Base-by-base conservation (phyloP, 2,113 vertebrate genomes). In the Neogobius melanostomus region DNA sequence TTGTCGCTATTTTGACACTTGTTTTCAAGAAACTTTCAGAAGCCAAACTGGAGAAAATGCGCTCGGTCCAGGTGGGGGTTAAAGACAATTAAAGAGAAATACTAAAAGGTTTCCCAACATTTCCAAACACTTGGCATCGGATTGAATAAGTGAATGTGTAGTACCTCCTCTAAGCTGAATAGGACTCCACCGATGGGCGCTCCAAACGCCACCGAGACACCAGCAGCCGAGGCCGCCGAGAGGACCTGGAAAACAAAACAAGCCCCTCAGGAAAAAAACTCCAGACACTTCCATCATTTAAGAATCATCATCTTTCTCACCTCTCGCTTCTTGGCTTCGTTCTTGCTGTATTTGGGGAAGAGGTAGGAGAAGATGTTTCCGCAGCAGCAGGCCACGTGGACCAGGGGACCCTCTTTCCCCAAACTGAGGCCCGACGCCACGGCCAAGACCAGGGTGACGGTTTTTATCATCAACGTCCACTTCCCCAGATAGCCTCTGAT, bases 281-380 rank as follows among this genome's bases (percentile, higher is more conserved):
- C 3, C 10, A 57, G 9, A 7, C 8, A 60, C 56, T 42, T 43
- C 14, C 8, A 21, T 14, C 11, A 7, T 36, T 60, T 60, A 36
- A 36, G 28, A 36, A 36, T 36, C 28, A 36, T 36, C 28, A 36
- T 36, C 21, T 21, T 21, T 36, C 88, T 79, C 75, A 99, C 98
- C 95, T 99, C 98, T 88, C 98, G 93, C 85, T 99, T 98, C 90
- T 99, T 99, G 82, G 98, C 98, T 91, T 99, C 98, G 68, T 99
- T 99, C 92, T 97, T 99, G 93, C 96, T 99, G 90, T 99, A 99
- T 88, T 99, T 99, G 61, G 98, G 97, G 89, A 99, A 99, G 84
- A 99, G 95, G 93, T 99, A 99, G 73, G 97, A 98, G 93, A 99
- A 98, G 90, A 99, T 98, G 92, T 99, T 99, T 73, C 98, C 98